Evolutionary conservation across 2,113 vertebrate species (phyloP).

Genomic region (Bambusicola thoracicus): DNA sequence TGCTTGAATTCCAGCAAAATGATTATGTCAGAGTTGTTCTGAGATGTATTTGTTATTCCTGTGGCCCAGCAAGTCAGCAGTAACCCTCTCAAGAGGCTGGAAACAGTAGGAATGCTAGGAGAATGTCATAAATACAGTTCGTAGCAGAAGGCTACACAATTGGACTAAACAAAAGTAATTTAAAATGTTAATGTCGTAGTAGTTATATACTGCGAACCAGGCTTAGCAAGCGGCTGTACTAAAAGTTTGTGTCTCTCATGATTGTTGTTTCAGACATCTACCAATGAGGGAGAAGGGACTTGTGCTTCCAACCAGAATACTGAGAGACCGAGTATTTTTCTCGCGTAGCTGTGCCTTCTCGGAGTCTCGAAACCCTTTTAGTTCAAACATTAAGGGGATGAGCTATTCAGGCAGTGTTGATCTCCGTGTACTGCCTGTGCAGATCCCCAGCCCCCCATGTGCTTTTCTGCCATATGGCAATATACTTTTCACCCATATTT

Average conservation of each 20-base stretch:
- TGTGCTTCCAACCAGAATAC: background rate
- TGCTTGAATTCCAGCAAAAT: background rate
- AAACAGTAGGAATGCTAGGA: background rate
- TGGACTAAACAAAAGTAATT: background rate
- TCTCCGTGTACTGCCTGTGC: accelerated
- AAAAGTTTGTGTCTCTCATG: background rate
- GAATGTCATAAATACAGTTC: background rate
- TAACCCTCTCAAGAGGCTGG: background rate
- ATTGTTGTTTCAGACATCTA: background rate
- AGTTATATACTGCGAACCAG: background rate
- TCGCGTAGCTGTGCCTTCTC: background rate
- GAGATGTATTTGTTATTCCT: background rate
- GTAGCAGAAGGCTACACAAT: background rate
- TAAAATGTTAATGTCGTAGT: background rate
- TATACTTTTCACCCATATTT: background rate
- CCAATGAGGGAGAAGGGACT: background rate
- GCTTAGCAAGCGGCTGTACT: background rate
- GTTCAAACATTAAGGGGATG: background rate
- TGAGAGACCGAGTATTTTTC: background rate
- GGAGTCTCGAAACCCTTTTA: background rate
- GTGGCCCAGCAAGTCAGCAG: background rate
- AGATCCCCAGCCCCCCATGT: background rate
- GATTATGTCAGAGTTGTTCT: background rate
- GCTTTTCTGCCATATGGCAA: background rate
- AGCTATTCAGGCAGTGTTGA: background rate